Base-by-base conservation (phyloP, 2,113 vertebrate species). In the Fregata magnificens region DNA sequence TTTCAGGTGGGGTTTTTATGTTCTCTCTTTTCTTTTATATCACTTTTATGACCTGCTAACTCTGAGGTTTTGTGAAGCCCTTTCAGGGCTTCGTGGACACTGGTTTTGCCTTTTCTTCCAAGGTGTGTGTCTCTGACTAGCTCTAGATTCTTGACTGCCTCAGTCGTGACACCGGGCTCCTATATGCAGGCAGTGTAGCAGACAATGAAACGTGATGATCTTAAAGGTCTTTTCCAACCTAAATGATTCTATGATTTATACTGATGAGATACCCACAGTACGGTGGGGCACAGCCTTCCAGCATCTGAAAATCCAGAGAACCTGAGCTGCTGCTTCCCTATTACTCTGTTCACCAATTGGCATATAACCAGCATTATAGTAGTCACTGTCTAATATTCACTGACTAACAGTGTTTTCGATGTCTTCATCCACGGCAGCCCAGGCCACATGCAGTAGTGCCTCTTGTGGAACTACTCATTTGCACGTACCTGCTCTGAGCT, bases 361-460 rank as follows among this genome's bases (percentile, higher is more conserved):
- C 31, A 6, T 1, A 1, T 16, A 70, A 36, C 38, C n/a, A 59
- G 32, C 18, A 2, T 50, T 34, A 9, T 1, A 32, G 58, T 2
- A 26, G 7, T 21, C 38, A 3, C 10, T 56, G 28, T 17, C 58
- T 5, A 6, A 32, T 17, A 10, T 7, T 47, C 14, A 13, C 40
- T 16, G 36, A 3, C 14, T 13, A 3, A 21, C 13, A 15, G 28
- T 7, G 45, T 11, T 65, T 44, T 16, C 1, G 0, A 7, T 56
- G 66, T 28, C 34, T 52, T 52, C 29, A 13, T 22, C 49, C 5
- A 2, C 38, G 36, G 49, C 1, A 0, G 34, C 62, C 24, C 29
- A 42, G 61, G 67, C 63, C 31, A 7, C 13, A 1, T 8, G 8
- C 44, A 10, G 25, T 16, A 15, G 19, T 53, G 50, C 19, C 59